These are phyloP conservation scores for Temnothorax unifasciatus DNA, from an alignment of 2,888 invertebrate genomes.

Conservation along the genomic window DNA sequence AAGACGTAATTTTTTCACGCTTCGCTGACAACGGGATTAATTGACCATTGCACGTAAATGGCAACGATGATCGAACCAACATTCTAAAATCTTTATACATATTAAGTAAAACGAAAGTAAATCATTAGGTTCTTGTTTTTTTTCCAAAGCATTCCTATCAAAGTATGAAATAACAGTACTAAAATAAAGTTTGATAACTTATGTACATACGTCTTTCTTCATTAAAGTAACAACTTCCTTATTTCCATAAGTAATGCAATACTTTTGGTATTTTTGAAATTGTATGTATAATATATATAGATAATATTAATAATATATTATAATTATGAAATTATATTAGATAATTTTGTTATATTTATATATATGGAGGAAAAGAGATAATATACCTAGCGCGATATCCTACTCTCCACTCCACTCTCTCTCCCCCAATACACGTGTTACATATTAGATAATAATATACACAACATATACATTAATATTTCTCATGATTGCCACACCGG, in stretches of 20 bases:
- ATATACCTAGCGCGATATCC: background rate
- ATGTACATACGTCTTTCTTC: background rate
- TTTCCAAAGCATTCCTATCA: background rate
- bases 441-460: constrained; percentile 22
- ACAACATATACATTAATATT: constrained; percentile 35
- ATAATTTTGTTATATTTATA: background rate
- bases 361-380: background rate
- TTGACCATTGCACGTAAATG: background rate
- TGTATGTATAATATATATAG: background rate
- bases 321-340: no score
- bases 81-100: background rate
- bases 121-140: background rate
- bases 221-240: background rate
- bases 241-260: background rate
- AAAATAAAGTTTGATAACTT: background rate
- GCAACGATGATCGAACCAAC: background rate
- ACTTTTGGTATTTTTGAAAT: background rate
- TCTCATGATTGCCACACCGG: constrained; percentile 1
- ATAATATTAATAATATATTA: no score
- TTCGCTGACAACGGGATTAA: background rate
- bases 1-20: constrained; percentile 12
- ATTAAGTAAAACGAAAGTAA: no score
- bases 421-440: background rate
- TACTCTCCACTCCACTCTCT: no score
- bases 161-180: background rate